Evolutionary conservation across 2,113 vertebrate genomes (phyloP).

Genomic region (Gobius niger): DNA sequence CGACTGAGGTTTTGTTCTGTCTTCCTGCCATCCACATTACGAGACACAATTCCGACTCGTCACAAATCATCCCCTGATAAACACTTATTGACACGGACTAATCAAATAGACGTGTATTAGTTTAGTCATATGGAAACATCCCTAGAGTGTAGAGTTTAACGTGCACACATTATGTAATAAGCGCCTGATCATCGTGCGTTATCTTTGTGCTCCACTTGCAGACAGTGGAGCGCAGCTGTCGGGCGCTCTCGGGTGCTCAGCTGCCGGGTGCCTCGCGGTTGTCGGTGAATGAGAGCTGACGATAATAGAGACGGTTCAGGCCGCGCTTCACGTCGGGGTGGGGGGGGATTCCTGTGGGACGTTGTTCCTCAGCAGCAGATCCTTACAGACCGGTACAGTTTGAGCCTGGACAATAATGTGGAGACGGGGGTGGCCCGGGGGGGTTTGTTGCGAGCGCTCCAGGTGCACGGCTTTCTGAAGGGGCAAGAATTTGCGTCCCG

Average conservation of each 20-base stretch:
- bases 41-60: too few relatives aligned
- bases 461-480: too few relatives aligned
- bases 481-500: too few relatives aligned
- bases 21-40: too few relatives aligned
- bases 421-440: conserved; percentile 61
- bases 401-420: conserved; percentile 30
- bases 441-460: conserved; percentile 49
- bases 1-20: too few relatives aligned
- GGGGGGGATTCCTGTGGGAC: conserved; percentile 19
- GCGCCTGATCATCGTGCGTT: too few relatives aligned
- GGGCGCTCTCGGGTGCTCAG: neutral
- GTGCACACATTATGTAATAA: too few relatives aligned
- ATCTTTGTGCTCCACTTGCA: neutral
- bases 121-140: too few relatives aligned
- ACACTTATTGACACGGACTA: too few relatives aligned
- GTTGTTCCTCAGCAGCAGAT: conserved; percentile 31
- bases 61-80: too few relatives aligned
- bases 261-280: neutral
- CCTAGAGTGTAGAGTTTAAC: too few relatives aligned
- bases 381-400: conserved; percentile 43
- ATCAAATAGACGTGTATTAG: too few relatives aligned
- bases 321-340: conserved; percentile 21
- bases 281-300: conserved; percentile 12
- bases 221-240: neutral
- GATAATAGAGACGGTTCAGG: conserved; percentile 29